phyloP scores from a whole-genome alignment of 2,797 vertebrate genomes.

The Graptemys geographica region DNA sequence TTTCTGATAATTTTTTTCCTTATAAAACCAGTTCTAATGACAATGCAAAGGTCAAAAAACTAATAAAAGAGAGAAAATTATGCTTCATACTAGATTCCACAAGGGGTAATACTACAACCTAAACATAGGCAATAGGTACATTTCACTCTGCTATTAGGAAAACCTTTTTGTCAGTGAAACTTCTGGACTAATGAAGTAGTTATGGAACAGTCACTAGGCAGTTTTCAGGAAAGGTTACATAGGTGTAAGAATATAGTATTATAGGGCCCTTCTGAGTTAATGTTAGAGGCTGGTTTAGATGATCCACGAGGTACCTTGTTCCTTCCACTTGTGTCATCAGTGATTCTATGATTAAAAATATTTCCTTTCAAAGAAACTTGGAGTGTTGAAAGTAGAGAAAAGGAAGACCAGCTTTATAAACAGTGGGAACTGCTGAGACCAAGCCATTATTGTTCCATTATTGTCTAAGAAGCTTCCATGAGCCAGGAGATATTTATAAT shows the following conservation, averaged over 20 bases:
- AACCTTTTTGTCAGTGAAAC: background rate
- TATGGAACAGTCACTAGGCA: background rate
- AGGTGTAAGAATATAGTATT: accelerated
- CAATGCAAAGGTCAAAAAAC: background rate
- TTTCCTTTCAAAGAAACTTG: background rate
- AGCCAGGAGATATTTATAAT: constrained; percentile 67
- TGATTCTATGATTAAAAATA: constrained; percentile 31
- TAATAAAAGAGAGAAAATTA: background rate
- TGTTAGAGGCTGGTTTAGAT: constrained; percentile 27
- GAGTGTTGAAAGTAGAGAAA: background rate
- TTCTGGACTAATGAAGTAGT: constrained; percentile 34
- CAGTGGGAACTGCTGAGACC: background rate
- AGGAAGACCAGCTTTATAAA: constrained; percentile 22
- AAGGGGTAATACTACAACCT: background rate
- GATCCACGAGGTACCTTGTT: background rate
- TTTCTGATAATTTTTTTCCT: background rate
- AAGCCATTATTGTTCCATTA: background rate
- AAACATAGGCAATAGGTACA: background rate
- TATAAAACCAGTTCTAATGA: background rate
- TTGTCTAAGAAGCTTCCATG: constrained; percentile 51
- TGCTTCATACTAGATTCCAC: background rate
- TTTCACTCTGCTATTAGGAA: background rate
- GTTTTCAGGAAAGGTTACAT: constrained; percentile 32
- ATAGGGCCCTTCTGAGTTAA: background rate
- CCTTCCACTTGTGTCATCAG: constrained; percentile 34